Evolutionary conservation across 2,113 vertebrate genomes (phyloP).

Genomic region (Balaenoptera acutorostrata): DNA sequence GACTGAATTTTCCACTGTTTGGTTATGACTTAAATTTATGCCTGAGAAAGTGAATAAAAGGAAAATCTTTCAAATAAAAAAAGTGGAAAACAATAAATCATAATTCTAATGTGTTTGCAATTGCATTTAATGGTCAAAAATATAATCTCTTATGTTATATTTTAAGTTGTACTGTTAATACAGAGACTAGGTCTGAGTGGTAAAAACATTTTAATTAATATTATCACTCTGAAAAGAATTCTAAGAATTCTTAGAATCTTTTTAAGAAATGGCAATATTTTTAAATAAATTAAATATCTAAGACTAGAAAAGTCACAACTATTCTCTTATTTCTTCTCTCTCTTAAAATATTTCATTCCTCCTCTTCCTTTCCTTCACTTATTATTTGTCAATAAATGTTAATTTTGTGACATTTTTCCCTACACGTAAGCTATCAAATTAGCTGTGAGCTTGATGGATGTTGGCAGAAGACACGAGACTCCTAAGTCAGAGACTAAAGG

Average conservation of each 20-base stretch:
- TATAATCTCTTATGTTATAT: not conserved
- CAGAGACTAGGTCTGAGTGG: not conserved
- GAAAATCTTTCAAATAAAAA: not conserved
- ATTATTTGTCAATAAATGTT: not conserved
- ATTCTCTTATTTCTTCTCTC: not conserved
- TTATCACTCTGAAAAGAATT: not conserved
- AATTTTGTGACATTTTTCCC: not conserved
- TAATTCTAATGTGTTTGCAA: not conserved
- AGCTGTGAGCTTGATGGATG: not conserved
- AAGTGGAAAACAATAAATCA: not conserved
- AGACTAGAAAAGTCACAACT: not conserved
- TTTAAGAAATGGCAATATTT: not conserved
- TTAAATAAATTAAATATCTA: not conserved
- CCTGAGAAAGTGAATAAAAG: not conserved
- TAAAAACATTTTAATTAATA: not conserved
- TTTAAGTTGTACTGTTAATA: not conserved
- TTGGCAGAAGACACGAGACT: not conserved
- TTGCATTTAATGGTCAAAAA: not conserved
- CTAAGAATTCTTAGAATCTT: not conserved
- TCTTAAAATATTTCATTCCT: not conserved
- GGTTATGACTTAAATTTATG: conserved; percentile 9
- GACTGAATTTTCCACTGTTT: conserved; percentile 43
- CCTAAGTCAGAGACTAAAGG: not conserved
- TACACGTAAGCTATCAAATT: not conserved
- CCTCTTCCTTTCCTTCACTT: not conserved